These are phyloP conservation scores for Lemur catta DNA, from an alignment of 2,797 vertebrate genomes.

Conservation along the genomic window DNA sequence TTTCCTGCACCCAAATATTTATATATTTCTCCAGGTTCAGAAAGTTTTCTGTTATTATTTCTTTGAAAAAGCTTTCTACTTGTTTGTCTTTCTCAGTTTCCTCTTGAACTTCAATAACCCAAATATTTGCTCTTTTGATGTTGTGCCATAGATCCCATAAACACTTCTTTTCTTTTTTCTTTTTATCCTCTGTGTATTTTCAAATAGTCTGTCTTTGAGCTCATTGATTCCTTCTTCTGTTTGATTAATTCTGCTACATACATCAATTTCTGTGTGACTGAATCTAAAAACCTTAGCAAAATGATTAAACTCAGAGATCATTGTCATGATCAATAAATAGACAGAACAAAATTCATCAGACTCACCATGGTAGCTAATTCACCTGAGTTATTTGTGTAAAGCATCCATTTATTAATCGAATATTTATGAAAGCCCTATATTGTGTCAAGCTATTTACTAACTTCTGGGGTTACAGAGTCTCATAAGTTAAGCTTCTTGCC, in stretches of 20 bases:
- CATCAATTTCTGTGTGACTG: not conserved
- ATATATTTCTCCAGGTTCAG: not conserved
- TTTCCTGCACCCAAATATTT: too few species aligned
- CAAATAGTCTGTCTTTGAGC: not conserved
- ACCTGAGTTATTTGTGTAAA: conserved; percentile 14
- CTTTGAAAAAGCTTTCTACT: not conserved
- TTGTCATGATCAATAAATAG: conserved; percentile 4
- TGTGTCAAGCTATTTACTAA: not conserved
- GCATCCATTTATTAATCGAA: conserved; percentile 28
- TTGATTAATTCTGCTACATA: not conserved
- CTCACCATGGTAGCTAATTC: not conserved
- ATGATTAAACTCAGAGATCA: not conserved
- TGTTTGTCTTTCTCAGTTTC: not conserved
- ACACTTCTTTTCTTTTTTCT: not conserved
- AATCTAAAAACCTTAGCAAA: not conserved
- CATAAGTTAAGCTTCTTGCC: not conserved
- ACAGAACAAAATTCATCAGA: conserved; percentile 23
- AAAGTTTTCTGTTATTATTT: not conserved
- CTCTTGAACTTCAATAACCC: not conserved
- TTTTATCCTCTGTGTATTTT: not conserved
- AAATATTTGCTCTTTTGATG: not conserved
- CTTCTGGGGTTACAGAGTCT: not conserved
- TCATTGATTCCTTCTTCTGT: not conserved
- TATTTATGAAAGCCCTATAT: not conserved
- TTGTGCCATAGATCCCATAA: not conserved